Conservation (phyloP, 2,113 vertebrate genomes). For the Elgaria multicarinata region DNA sequence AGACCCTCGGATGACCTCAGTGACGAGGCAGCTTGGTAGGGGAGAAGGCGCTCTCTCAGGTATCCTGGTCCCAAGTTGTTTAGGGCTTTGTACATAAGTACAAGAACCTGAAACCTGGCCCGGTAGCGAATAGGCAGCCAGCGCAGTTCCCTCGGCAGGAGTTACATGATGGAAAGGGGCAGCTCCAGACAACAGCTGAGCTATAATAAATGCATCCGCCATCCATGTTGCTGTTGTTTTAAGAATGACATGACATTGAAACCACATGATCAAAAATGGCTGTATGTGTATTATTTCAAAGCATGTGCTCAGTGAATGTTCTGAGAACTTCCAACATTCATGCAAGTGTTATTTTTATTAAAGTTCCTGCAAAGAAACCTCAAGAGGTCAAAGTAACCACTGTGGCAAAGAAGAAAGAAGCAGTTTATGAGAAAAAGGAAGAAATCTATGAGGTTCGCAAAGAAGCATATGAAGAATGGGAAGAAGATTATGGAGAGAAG, state of each 20-base stretch:
- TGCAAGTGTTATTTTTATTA: slow-evolving; percentile 27
- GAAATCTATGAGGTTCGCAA: slow-evolving; percentile 59
- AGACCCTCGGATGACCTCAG: too few relatives aligned
- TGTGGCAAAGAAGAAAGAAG: slow-evolving; percentile 76
- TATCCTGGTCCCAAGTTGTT: too few relatives aligned
- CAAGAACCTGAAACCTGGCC: too few relatives aligned
- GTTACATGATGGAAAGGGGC: too few relatives aligned
- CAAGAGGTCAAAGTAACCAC: slow-evolving; percentile 81
- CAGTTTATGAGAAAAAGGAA: slow-evolving; percentile 62
- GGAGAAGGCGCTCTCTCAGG: too few relatives aligned
- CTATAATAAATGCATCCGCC: not conserved
- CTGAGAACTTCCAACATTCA: not conserved
- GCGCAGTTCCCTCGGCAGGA: too few relatives aligned
- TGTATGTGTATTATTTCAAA: not conserved
- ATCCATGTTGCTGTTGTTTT: not conserved
- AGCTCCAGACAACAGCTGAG: too few relatives aligned
- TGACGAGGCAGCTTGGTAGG: too few relatives aligned
- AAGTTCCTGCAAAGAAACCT: slow-evolving; percentile 80
- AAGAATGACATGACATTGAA: not conserved
- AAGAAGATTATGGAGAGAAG: slow-evolving; percentile 79
- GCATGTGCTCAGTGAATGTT: not conserved
- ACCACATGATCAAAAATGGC: not conserved
- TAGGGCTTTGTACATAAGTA: too few relatives aligned
- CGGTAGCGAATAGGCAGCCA: too few relatives aligned
- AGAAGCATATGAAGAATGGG: slow-evolving; percentile 79